These are phyloP conservation scores for Mantis religiosa DNA, from an alignment of 2,888 invertebrate species.

Conservation along the genomic window DNA sequence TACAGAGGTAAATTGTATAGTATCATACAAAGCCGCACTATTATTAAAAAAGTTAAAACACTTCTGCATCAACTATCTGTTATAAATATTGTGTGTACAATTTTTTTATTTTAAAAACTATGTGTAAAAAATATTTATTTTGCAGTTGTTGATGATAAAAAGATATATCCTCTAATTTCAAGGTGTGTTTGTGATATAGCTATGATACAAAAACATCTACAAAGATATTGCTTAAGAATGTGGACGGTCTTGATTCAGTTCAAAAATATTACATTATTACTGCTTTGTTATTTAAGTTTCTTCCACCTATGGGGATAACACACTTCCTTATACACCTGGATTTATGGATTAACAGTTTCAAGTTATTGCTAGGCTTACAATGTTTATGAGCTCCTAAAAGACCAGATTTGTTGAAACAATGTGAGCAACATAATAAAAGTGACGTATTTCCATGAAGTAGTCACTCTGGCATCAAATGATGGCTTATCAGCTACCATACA, in stretches of 20 bases:
- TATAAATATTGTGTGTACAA: slow-evolving; percentile 17
- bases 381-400: neutral
- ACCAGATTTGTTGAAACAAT: neutral
- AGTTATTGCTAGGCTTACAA: neutral
- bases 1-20: neutral
- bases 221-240: slow-evolving; percentile 22
- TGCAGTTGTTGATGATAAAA: neutral
- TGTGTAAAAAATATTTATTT: slow-evolving; percentile 8
- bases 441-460: neutral
- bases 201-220: slow-evolving; percentile 18
- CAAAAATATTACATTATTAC: neutral
- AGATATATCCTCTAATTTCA: neutral
- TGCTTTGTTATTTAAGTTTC: neutral
- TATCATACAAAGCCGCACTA: neutral
- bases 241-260: slow-evolving; percentile 22
- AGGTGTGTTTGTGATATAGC: neutral
- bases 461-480: neutral
- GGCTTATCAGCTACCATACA: neutral
- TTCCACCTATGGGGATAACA: neutral
- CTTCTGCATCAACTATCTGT: slow-evolving; percentile 4
- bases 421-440: neutral
- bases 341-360: neutral
- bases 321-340: neutral
- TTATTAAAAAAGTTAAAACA: neutral
- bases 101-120: slow-evolving; percentile 1